phyloP scores from a whole-genome alignment of 2,797 vertebrate species.

The Pangasius larnaudii region DNA sequence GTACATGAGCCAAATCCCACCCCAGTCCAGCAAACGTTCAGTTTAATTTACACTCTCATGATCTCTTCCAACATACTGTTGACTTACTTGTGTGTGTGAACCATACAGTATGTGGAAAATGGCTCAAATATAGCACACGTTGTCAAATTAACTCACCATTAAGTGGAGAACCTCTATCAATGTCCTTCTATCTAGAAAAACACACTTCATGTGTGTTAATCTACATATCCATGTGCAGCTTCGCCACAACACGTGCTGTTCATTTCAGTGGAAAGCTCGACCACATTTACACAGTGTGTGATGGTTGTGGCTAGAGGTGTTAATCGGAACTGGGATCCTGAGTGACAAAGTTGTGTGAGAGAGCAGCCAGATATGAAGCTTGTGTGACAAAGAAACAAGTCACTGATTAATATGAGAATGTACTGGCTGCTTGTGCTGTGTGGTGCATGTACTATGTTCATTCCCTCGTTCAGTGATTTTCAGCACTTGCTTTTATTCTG shows the following conservation, averaged over 20 bases:
- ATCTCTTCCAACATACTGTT: neutral
- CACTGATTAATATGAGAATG: too few species aligned
- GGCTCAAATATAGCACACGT: neutral
- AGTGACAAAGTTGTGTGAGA: too few species aligned
- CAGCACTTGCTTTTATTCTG: neutral
- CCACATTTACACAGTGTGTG: neutral
- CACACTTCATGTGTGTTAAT: neutral
- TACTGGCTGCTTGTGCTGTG: too few species aligned
- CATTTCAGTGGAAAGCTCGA: neutral
- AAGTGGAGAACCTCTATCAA: neutral
- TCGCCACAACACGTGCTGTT: neutral
- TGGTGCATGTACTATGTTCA: neutral
- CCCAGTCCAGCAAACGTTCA: slow-evolving; percentile 13
- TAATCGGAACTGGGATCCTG: too few species aligned
- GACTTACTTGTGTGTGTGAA: neutral
- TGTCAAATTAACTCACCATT: neutral
- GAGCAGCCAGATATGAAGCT: too few species aligned
- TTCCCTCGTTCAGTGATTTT: neutral
- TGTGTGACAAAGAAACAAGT: too few species aligned
- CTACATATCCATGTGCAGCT: neutral
- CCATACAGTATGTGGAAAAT: neutral
- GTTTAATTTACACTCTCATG: neutral
- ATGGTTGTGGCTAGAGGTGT: neutral
- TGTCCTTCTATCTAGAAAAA: neutral
- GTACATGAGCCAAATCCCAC: slow-evolving; percentile 46